Conservation (phyloP, 1,140 invertebrate genomes). For the Rhynchophorus ferrugineus region DNA sequence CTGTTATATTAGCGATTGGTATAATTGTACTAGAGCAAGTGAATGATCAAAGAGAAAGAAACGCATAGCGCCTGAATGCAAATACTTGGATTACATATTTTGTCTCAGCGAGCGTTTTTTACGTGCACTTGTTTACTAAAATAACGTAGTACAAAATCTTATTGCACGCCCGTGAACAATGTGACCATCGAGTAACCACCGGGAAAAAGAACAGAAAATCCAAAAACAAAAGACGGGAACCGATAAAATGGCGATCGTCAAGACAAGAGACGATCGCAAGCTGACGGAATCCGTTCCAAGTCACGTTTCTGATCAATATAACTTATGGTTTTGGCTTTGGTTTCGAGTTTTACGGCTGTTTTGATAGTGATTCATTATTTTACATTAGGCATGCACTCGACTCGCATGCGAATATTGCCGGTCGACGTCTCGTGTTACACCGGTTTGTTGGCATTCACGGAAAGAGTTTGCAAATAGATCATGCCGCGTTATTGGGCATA, state of each 20-base stretch:
- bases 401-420: constrained; percentile 12
- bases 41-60: no score
- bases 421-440: neutral
- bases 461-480: no score
- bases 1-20: no score
- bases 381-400: constrained; percentile 24
- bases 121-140: no score
- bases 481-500: no score
- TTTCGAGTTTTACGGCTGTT: constrained; percentile 24
- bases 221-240: constrained; percentile 10
- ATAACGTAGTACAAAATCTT: no score
- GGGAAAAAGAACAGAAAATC: constrained; percentile 3
- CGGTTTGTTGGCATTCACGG: neutral
- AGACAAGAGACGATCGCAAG: constrained; percentile 20
- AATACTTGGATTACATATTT: no score
- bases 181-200: no score
- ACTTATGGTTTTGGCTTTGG: constrained; percentile 24
- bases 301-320: constrained; percentile 27
- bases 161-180: no score
- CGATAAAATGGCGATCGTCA: constrained; percentile 24
- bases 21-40: no score
- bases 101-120: no score
- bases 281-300: constrained; percentile 18
- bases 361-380: constrained; percentile 25
- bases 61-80: no score